Conservation (phyloP, 2,113 vertebrate genomes). For the Periophthalmodon schlosseri region DNA sequence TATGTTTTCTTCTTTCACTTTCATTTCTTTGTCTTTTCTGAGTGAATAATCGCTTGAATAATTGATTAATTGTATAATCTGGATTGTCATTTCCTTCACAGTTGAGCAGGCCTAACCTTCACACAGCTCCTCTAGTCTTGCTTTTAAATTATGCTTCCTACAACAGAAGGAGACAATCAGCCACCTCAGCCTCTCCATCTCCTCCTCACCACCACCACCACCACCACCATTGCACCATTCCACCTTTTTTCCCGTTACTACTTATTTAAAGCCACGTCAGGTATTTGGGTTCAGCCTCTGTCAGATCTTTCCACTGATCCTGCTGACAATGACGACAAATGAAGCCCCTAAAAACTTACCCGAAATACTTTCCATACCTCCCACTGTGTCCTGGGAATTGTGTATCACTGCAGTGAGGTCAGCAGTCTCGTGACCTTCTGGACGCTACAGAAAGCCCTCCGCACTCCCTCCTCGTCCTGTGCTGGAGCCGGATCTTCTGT, state of each 20-base stretch:
- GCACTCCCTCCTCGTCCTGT: conserved; percentile 26
- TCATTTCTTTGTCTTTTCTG: no score
- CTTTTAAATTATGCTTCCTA: no score
- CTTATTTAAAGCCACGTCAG: neutral
- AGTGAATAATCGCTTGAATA: neutral
- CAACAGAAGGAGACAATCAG: neutral
- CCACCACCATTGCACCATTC: no score
- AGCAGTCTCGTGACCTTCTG: conserved; percentile 48
- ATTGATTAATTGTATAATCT: neutral
- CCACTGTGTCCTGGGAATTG: conserved; percentile 63
- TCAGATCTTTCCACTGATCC: conserved; percentile 43
- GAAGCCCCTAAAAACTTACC: conserved; percentile 43
- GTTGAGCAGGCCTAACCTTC: neutral
- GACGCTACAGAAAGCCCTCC: conserved; percentile 55
- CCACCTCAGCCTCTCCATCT: neutral
- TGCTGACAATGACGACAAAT: conserved; percentile 49
- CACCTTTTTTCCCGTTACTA: no score
- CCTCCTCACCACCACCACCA: neutral
- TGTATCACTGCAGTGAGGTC: conserved; percentile 52
- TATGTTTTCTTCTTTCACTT: no score
- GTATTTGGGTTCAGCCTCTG: conserved; percentile 37
- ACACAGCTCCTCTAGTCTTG: neutral
- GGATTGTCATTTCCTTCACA: neutral
- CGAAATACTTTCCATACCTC: conserved; percentile 57
- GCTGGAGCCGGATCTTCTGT: conserved; percentile 32